These are phyloP conservation scores for Phataginus tetradactyla DNA, from an alignment of 2,797 vertebrate genomes.

Conservation along the genomic window DNA sequence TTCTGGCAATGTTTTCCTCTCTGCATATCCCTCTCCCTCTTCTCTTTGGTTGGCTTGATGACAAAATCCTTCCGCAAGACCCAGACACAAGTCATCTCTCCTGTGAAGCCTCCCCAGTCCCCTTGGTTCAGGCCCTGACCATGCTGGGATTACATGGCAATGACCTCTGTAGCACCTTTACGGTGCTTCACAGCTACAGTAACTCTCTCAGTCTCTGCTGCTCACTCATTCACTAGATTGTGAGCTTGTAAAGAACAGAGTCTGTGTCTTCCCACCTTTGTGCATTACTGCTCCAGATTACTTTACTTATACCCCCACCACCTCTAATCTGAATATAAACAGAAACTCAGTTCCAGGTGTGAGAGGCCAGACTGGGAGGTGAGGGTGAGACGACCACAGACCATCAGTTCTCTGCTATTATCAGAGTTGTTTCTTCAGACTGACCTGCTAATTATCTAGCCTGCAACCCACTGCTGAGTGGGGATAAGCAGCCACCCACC, in stretches of 20 bases:
- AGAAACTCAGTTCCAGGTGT: slow-evolving; percentile 5
- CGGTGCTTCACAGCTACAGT: neutral
- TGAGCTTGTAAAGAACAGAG: neutral
- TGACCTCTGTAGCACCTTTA: neutral
- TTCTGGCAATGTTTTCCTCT: slow-evolving; percentile 78
- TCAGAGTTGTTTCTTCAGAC: neutral
- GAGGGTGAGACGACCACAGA: neutral
- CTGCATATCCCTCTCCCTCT: slow-evolving; percentile 61
- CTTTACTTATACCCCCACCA: neutral
- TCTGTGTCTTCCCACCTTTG: neutral
- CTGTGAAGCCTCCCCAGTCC: slow-evolving; percentile 39
- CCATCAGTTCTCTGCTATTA: neutral
- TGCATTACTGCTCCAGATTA: neutral
- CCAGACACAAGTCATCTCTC: slow-evolving; percentile 40
- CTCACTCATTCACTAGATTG: neutral
- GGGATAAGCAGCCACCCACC: neutral
- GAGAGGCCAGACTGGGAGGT: neutral
- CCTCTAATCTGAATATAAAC: neutral
- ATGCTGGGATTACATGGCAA: neutral
- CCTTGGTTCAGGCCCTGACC: neutral
- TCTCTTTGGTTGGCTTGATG: slow-evolving; percentile 64
- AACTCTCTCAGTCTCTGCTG: neutral
- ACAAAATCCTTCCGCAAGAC: slow-evolving; percentile 65
- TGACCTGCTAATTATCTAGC: neutral
- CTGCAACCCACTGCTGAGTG: neutral